phyloP scores from a whole-genome alignment of 2,888 invertebrate species.

The Cataglyphis cursor region DNA sequence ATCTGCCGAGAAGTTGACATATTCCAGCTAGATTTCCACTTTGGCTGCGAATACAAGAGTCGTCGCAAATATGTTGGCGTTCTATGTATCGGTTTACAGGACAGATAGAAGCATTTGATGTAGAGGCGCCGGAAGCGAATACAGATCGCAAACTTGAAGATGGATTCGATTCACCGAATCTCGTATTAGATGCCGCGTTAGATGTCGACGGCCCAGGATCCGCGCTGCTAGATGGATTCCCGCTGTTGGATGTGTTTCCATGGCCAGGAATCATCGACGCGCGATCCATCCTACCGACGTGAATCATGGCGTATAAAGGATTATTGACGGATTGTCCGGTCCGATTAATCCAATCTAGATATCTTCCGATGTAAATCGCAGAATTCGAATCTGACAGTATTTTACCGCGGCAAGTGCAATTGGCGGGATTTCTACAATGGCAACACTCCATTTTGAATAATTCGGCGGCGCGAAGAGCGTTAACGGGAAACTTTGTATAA shows the following conservation, averaged over 20 bases:
- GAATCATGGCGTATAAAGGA: slow-evolving; percentile 83
- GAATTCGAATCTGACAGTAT: slow-evolving; percentile 80
- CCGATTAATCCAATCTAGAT: slow-evolving; percentile 77
- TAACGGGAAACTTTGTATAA: slow-evolving; percentile 78
- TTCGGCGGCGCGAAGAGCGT: slow-evolving; percentile 76
- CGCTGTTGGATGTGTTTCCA: slow-evolving; percentile 64
- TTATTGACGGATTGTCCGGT: slow-evolving; percentile 81
- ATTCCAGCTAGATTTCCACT: slow-evolving; percentile 74
- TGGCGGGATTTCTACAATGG: slow-evolving; percentile 78
- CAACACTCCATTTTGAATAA: slow-evolving; percentile 80
- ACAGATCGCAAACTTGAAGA: slow-evolving; percentile 68
- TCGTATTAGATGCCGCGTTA: slow-evolving; percentile 67
- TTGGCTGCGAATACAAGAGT: slow-evolving; percentile 87
- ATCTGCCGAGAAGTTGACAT: slow-evolving; percentile 81
- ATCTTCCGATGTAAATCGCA: slow-evolving; percentile 81
- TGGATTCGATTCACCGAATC: slow-evolving; percentile 68
- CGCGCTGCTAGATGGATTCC: slow-evolving; percentile 66
- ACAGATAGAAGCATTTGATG: slow-evolving; percentile 82
- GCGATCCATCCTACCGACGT: slow-evolving; percentile 80
- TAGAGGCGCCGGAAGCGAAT: slow-evolving; percentile 64
- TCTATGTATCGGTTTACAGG: slow-evolving; percentile 87
- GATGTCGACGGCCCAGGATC: slow-evolving; percentile 85
- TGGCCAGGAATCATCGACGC: slow-evolving; percentile 73
- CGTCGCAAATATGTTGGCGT: slow-evolving; percentile 86
- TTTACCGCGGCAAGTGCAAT: slow-evolving; percentile 79